Evolutionary conservation across 2,888 invertebrate species (phyloP).

Genomic region (Nowickia ferox): DNA sequence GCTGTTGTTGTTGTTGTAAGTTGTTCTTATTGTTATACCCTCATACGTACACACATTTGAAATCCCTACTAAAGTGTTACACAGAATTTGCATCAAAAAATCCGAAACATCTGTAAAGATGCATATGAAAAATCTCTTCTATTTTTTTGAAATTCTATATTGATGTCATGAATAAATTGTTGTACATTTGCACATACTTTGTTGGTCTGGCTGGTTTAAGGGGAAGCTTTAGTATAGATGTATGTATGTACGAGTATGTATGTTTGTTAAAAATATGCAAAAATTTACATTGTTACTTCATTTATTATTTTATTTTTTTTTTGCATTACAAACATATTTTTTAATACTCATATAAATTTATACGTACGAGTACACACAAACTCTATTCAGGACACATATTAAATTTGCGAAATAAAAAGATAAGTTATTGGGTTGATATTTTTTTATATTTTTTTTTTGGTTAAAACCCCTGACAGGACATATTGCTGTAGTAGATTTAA

Average conservation of each 20-base stretch:
- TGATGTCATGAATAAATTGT: conserved; percentile 71
- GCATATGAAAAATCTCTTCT: conserved; percentile 32
- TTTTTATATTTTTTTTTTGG: background rate
- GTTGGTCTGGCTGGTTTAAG: conserved; percentile 14
- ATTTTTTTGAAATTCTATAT: conserved; percentile 32
- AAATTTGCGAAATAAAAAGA: background rate
- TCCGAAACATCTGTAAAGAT: conserved; percentile 41
- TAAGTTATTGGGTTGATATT: background rate
- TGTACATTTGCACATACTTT: conserved; percentile 61
- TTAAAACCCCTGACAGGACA: background rate
- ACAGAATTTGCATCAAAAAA: conserved; percentile 2
- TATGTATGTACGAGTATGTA: background rate
- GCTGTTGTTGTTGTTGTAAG: background rate
- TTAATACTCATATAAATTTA: conserved; percentile 8
- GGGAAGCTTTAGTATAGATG: background rate
- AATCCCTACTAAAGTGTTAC: conserved; percentile 14
- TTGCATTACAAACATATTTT: conserved; percentile 27
- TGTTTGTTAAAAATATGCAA: background rate
- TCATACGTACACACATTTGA: conserved; percentile 13
- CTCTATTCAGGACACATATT: background rate
- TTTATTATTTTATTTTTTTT: conserved; percentile 2
- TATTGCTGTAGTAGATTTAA: background rate
- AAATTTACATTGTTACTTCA: conserved; percentile 56
- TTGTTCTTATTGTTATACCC: background rate
- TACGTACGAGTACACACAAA: background rate